Evolutionary conservation across 2,888 invertebrate species (phyloP).

Genomic region (Chalcosyrphus nemorum): DNA sequence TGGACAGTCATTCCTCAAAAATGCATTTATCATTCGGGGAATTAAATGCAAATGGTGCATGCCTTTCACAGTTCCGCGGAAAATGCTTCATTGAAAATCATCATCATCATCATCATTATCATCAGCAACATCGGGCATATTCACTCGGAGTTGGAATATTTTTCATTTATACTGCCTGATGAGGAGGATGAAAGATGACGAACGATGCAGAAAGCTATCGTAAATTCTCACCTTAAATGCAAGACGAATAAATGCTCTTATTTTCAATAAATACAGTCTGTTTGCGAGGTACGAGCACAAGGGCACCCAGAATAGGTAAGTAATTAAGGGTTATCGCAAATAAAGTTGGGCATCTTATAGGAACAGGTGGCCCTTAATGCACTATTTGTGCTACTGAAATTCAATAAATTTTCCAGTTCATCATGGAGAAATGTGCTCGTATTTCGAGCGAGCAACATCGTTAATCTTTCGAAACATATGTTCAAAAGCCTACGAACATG

Average conservation of each 20-base stretch:
- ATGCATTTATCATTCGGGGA: constrained; percentile 61
- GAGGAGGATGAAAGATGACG: constrained; percentile 16
- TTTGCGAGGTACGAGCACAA: not conserved
- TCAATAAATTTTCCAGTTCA: too few species aligned
- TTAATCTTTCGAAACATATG: too few species aligned
- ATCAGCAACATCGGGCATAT: not conserved
- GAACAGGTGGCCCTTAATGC: too few species aligned
- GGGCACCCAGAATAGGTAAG: too few species aligned
- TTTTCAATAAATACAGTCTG: constrained; percentile 17
- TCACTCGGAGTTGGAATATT: constrained; percentile 31
- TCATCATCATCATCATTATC: constrained; percentile 39
- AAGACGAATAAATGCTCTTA: constrained; percentile 22
- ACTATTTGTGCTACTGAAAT: too few species aligned
- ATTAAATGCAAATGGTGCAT: constrained; percentile 71
- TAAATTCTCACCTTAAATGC: constrained; percentile 55
- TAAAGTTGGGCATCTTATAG: too few species aligned
- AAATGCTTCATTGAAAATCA: constrained; percentile 49
- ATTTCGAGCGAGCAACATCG: too few species aligned
- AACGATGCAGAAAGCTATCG: constrained; percentile 47
- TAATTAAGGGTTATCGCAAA: too few species aligned
- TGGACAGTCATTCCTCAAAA: constrained; percentile 47
- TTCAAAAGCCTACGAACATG: too few species aligned
- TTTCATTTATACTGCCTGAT: constrained; percentile 21
- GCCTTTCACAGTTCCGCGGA: constrained; percentile 40
- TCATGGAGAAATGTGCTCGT: too few species aligned